Base-by-base conservation (phyloP, 2,797 vertebrate species). In the Acanthurus lineatus region DNA sequence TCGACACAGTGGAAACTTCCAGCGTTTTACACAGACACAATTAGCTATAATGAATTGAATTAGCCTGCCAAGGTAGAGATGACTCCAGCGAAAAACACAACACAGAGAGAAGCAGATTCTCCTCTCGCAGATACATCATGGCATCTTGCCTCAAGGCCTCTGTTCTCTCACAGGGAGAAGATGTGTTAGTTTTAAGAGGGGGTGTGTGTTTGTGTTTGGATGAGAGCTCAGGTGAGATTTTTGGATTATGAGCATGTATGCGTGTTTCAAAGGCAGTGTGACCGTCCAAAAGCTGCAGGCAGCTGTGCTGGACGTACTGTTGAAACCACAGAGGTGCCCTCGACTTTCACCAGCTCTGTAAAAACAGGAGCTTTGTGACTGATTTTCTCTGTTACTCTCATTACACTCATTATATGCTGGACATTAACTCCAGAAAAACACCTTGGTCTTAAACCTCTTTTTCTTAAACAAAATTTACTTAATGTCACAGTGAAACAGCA, bases 1-100 rank as follows among this genome's bases (percentile, higher is more conserved):
- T 65, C 35, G 20, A 51, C 56, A 56, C 49, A 22, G 20, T 84
- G 72, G 83, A 86, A 88, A 88, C 78, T 76, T 89, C 79, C 49
- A 57, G 53, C 38, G 61, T 82, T 88, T 84, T 73, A 73, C 74
- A 35, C 53, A 44, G 71, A 86, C 45, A 53, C 54, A 53, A 84
- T 79, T 84, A 82, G 28, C 47, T 28, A 6, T 76, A 79, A 83
- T 84, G 49, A 86, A 91, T 86, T 81, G 45, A 86, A 86, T 89
- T 75, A 79, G 11, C 32, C 61, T 57, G 61, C 56, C 25, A 59
- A 77, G 72, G 83, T 57, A 77, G 76, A 54, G 71, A 73, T 54
- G 69, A 62, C 71, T 76, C 73, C 28, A 63, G 62, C 75, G 58
- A 71, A 63, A 77, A 69, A 69, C 42, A 69, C 63, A 79, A 64